These are phyloP conservation scores for Chrysolina haemoptera DNA, from an alignment of 2,888 invertebrate genomes.

Conservation along the genomic window DNA sequence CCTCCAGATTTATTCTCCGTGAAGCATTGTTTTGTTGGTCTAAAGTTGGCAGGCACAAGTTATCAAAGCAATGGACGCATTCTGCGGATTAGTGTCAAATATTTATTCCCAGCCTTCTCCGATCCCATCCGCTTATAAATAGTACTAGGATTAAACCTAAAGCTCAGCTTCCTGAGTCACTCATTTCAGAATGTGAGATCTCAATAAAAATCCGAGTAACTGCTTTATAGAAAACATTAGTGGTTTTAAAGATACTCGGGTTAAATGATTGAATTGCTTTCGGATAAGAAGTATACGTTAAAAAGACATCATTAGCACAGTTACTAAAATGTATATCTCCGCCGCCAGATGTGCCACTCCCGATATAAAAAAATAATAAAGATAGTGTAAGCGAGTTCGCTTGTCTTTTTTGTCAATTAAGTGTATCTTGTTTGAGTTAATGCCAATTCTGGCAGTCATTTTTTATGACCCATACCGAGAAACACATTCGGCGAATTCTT, in stretches of 20 bases:
- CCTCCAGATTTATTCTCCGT: background rate
- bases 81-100: conserved; percentile 6
- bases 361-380: conserved; percentile 40
- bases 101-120: conserved; percentile 7
- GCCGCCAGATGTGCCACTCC: conserved; percentile 35
- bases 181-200: conserved; percentile 25
- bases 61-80: conserved; percentile 10
- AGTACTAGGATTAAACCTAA: conserved; percentile 25
- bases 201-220: conserved; percentile 33
- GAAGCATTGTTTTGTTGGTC: conserved; percentile 14
- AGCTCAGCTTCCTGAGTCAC: conserved; percentile 26
- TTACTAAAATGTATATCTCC: conserved; percentile 30
- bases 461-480: conserved; percentile 43
- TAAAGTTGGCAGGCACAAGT: conserved; percentile 7
- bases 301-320: conserved; percentile 43
- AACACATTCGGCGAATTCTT: conserved; percentile 30
- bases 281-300: conserved; percentile 40
- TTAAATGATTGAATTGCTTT: conserved; percentile 41
- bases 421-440: conserved; percentile 48
- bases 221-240: conserved; percentile 40
- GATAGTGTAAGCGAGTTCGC: conserved; percentile 46
- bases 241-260: conserved; percentile 39
- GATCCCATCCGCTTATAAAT: conserved; percentile 14
- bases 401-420: conserved; percentile 47
- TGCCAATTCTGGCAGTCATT: conserved; percentile 47